Conservation (phyloP, 2,113 vertebrate species). For the Neoarius graeffei region DNA sequence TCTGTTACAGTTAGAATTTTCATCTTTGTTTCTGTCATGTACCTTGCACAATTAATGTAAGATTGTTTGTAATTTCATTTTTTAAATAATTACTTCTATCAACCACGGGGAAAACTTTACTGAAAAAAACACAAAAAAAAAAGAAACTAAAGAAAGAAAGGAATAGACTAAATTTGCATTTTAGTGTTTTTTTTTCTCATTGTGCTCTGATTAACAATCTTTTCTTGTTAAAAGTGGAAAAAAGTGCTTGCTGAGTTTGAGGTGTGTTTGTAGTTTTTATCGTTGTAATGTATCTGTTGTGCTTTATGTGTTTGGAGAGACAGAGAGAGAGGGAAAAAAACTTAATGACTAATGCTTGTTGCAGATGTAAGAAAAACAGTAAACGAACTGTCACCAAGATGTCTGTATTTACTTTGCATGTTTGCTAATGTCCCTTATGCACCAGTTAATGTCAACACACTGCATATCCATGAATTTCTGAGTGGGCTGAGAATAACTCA, state of each 20-base stretch:
- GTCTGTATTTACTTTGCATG: neutral
- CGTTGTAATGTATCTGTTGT: neutral
- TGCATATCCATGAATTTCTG: neutral
- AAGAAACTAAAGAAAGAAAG: neutral
- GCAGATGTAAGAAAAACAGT: neutral
- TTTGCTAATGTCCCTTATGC: neutral
- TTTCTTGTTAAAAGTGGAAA: neutral
- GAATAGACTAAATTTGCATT: neutral
- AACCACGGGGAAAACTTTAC: neutral
- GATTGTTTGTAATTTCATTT: neutral
- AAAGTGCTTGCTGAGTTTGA: neutral
- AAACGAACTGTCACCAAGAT: neutral
- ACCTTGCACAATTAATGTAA: neutral
- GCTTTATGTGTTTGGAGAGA: neutral
- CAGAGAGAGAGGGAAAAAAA: neutral
- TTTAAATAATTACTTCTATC: neutral
- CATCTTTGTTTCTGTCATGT: neutral
- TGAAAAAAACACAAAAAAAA: neutral
- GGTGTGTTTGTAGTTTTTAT: neutral
- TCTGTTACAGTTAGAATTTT: neutral
- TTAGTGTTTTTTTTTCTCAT: neutral
- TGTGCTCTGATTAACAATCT: neutral
- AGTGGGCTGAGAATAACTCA: neutral
- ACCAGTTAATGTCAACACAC: neutral
- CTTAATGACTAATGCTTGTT: neutral